These are phyloP conservation scores for Spodoptera littoralis DNA, from an alignment of 2,888 invertebrate species.

Conservation along the genomic window DNA sequence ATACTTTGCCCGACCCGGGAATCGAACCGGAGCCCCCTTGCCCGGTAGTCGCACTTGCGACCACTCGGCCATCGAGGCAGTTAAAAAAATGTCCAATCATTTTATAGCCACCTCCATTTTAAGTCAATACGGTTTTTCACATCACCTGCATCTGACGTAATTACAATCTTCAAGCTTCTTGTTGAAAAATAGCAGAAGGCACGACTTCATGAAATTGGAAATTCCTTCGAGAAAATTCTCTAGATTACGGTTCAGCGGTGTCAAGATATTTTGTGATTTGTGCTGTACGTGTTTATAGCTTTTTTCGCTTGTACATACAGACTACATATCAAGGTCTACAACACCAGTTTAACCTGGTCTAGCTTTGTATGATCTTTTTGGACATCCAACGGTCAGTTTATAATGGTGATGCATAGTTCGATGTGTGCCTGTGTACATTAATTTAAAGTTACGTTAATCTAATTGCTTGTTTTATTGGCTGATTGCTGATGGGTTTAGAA, in stretches of 20 bases:
- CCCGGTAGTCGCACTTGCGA: too few species aligned
- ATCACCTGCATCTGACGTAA: conserved; percentile 64
- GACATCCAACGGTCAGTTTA: too few species aligned
- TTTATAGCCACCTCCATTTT: conserved; percentile 17
- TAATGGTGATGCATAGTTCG: too few species aligned
- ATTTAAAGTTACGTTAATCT: neutral
- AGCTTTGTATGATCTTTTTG: too few species aligned
- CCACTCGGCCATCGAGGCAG: too few species aligned
- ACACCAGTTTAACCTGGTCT: too few species aligned
- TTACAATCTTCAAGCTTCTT: conserved; percentile 59
- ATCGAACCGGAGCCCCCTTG: too few species aligned
- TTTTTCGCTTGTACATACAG: neutral
- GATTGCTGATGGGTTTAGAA: too few species aligned
- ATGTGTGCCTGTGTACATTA: neutral
- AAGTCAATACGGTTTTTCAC: conserved; percentile 44
- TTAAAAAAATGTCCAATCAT: neutral
- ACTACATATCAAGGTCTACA: too few species aligned
- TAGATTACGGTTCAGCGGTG: conserved; percentile 10
- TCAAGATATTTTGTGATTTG: conserved; percentile 21
- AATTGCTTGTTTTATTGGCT: neutral
- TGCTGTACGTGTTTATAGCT: conserved; percentile 2
- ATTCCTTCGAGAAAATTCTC: conserved; percentile 42
- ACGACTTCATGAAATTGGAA: conserved; percentile 49
- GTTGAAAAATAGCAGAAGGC: conserved; percentile 38
- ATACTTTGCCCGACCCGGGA: too few species aligned